phyloP scores from a whole-genome alignment of 1,140 invertebrate species.

The Pogonomyrmex barbatus region DNA sequence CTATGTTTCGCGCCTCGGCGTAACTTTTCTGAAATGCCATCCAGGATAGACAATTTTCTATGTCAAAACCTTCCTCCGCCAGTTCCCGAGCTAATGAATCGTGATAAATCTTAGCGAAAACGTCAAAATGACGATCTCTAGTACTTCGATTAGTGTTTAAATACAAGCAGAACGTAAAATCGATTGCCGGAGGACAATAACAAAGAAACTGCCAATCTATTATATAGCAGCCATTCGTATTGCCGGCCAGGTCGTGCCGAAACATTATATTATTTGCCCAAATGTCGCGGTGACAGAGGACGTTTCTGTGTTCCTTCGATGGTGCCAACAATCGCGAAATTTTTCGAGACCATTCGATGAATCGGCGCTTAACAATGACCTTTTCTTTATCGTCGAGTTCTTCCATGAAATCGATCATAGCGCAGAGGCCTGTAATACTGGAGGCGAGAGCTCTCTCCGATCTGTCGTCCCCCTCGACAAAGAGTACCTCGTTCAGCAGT shows the following conservation, averaged over 20 bases:
- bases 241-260: slow-evolving; percentile 82
- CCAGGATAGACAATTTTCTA: slow-evolving; percentile 55
- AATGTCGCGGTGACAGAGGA: slow-evolving; percentile 88
- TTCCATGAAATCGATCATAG: slow-evolving; percentile 57
- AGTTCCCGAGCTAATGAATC: slow-evolving; percentile 49
- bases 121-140: slow-evolving; percentile 48
- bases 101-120: slow-evolving; percentile 61
- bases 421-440: not conserved
- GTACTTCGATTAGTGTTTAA: slow-evolving; percentile 58
- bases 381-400: slow-evolving; percentile 31
- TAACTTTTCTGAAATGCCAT: slow-evolving; percentile 59
- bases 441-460: not conserved
- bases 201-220: slow-evolving; percentile 88
- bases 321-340: slow-evolving; percentile 81
- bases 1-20: not conserved
- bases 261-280: slow-evolving; percentile 89
- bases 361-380: slow-evolving; percentile 38
- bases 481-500: slow-evolving; percentile 81
- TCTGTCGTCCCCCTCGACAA: not conserved
- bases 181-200: slow-evolving; percentile 86
- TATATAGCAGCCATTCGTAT: slow-evolving; percentile 83
- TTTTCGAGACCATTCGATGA: slow-evolving; percentile 7
- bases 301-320: slow-evolving; percentile 83
- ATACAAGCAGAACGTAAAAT: slow-evolving; percentile 79
- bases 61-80: slow-evolving; percentile 48